Evolutionary conservation across 2,113 vertebrate genomes (phyloP), one percentile per base, ranked within the genome.

Genomic region (Paedocypris sp.): DNA sequence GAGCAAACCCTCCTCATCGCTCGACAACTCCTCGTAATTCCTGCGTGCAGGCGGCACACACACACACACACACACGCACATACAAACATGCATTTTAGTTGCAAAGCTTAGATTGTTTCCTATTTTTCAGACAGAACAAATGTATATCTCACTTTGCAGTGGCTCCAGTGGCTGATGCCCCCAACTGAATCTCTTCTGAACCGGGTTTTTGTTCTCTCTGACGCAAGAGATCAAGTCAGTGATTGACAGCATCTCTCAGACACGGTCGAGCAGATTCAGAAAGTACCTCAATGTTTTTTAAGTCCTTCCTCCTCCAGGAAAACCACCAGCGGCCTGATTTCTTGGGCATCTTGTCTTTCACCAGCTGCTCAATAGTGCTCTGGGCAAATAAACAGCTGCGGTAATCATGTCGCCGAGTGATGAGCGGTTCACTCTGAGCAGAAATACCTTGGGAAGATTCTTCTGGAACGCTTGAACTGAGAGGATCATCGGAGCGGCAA

Each of bases 251-350:
- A 42, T 3, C 22, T n/a, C 12, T n/a, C 11, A 33, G 28, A 49
- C 19, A 31, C 15, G 2, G 15, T 11, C 31, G 33, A 35, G 16
- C 8, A 46, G 9, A 32, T 11, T 48, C 13, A 29, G 20, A 8
- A 19, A 22, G 16, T 73, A 87, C 84, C 79, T 78, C 77, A 53
- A 66, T 82, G n/a, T 26, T 71, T 0, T 78, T 67, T 53, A 88
- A 76, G 54, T 92, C 85, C 77, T 72, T 89, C 51, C 87, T 85
- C 53, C 86, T 76, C 91, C 93, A 93, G 46, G 90, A 92, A 62
- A 94, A 92, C 93, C 93, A 99, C 89, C 88, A 94, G 26, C 87
- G 86, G 33, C 88, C 88, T 51, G 86, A 82, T 74, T 86, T 94
- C 72, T 89, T 90, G 7, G 88, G 82, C 92, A 92, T 94, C 74